Evolutionary conservation across 2,888 invertebrate species (phyloP).

Genomic region (Sthenelais limicola): DNA sequence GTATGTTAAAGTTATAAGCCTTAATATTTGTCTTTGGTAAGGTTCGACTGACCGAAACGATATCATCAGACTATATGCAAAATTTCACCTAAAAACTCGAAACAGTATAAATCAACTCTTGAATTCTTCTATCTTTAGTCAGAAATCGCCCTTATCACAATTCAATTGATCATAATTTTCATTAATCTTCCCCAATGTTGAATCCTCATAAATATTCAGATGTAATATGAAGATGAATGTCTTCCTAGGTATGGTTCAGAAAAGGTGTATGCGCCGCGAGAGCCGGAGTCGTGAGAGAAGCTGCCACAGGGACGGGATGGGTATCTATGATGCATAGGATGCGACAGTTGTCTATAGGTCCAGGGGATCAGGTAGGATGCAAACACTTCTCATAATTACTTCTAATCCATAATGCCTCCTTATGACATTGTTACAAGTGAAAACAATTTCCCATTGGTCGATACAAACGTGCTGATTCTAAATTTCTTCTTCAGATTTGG

Average conservation of each 20-base stretch:
- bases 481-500: slow-evolving; percentile 60
- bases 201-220: too few relatives aligned
- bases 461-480: not conserved
- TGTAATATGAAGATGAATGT: too few relatives aligned
- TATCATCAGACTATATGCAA: too few relatives aligned
- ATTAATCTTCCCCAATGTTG: too few relatives aligned
- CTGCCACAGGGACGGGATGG: slow-evolving; percentile 84
- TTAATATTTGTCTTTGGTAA: not conserved
- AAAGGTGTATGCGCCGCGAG: slow-evolving; percentile 75
- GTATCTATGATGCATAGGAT: slow-evolving; percentile 91
- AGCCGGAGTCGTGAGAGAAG: slow-evolving; percentile 82
- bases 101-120: not conserved
- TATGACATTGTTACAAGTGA: too few relatives aligned
- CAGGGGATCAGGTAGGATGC: slow-evolving; percentile 82
- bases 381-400: not conserved
- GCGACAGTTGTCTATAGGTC: slow-evolving; percentile 86
- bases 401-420: not conserved
- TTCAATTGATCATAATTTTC: too few relatives aligned
- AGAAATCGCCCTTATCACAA: not conserved
- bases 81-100: not conserved
- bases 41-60: too few relatives aligned
- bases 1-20: slow-evolving; percentile 43
- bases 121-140: not conserved
- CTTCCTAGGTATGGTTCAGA: slow-evolving; percentile 83
- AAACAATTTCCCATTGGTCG: not conserved